These are phyloP conservation scores for Bombus haemorrhoidalis DNA, from an alignment of 1,140 invertebrate species.

Conservation along the genomic window DNA sequence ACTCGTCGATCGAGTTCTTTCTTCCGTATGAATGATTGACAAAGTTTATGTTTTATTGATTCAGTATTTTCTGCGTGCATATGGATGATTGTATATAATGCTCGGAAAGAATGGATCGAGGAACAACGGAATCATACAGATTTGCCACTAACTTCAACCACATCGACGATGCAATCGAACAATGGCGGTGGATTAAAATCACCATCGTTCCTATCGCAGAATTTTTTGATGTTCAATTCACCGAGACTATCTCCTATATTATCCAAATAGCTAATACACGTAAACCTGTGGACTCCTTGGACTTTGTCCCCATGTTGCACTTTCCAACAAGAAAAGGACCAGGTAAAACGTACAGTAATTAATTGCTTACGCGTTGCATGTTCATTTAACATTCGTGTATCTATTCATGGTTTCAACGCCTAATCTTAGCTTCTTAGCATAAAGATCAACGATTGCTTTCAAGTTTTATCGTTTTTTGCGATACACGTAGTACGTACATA, in stretches of 20 bases:
- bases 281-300: neutral
- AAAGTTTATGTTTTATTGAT: slow-evolving; percentile 51
- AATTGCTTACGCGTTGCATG: neutral
- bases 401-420: slow-evolving; percentile 1
- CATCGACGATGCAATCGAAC: neutral
- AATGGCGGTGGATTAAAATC: slow-evolving; percentile 73
- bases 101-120: slow-evolving; percentile 68
- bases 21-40: neutral
- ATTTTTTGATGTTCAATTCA: slow-evolving; percentile 65
- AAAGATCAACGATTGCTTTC: neutral
- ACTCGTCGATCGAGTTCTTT: neutral
- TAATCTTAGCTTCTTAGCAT: no score
- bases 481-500: neutral
- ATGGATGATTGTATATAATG: slow-evolving; percentile 75
- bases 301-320: neutral
- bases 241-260: slow-evolving; percentile 38
- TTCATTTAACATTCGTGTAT: neutral
- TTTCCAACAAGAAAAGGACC: neutral
- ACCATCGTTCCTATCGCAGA: slow-evolving; percentile 75
- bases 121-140: neutral
- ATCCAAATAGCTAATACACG: slow-evolving; percentile 27
- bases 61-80: slow-evolving; percentile 75
- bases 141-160: neutral
- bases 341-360: neutral
- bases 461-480: neutral